A percentile compares a stretch with the other conserved stretches of the same genome.
Evolutionary conservation across 2,113 vertebrate genomes (phyloP).

Genomic region (Meles meles): DNA sequence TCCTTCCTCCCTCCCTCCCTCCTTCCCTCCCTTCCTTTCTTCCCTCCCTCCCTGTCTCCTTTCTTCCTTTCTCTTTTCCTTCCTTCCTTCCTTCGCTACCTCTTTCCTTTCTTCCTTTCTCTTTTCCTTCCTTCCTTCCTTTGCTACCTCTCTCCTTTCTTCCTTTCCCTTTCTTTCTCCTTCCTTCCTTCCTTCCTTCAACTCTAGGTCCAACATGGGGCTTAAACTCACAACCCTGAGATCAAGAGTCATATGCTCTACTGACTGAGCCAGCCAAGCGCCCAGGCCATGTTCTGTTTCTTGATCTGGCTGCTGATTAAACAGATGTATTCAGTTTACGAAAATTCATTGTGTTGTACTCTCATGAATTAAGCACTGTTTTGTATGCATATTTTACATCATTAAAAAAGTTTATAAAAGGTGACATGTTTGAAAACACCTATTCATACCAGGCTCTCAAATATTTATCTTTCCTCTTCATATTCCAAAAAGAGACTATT

Average conservation of each 20-base stretch:
- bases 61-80: accelerated
- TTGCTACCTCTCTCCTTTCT: not conserved
- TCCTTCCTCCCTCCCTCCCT: not conserved
- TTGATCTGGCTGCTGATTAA: not conserved
- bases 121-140: not conserved
- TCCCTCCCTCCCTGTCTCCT: accelerated
- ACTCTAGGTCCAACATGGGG: not conserved
- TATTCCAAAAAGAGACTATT: not conserved
- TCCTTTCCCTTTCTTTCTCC: not conserved
- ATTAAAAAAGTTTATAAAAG: conserved; percentile 29
- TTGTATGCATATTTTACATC: not conserved
- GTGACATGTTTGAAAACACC: not conserved
- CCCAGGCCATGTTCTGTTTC: not conserved
- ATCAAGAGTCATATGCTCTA: not conserved
- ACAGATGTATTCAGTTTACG: conserved; percentile 16
- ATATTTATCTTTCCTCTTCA: conserved; percentile 29
- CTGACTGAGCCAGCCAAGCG: not conserved
- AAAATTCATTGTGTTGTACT: not conserved
- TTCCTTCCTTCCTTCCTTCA: not conserved
- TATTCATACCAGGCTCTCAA: conserved; percentile 19
- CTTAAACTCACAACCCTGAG: not conserved
- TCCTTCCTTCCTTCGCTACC: not conserved
- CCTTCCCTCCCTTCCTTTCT: not conserved
- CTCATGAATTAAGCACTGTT: conserved; percentile 17
- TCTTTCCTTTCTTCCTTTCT: not conserved